Evolutionary conservation across 2,888 invertebrate genomes (phyloP).

Genomic region (Eustalomyia histrio): DNA sequence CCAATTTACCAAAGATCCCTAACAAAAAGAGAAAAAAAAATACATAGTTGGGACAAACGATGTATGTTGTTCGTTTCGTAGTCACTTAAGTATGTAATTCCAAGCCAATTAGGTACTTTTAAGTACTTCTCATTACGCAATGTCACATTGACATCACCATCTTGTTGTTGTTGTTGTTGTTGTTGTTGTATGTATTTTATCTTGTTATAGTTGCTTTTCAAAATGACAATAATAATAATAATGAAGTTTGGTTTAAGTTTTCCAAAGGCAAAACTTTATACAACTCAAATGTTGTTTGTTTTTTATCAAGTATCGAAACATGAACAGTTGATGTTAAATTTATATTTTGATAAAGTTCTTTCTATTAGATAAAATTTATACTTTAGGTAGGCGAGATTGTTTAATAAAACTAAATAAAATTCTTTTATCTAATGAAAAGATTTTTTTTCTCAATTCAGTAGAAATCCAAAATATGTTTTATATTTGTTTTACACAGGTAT

Average conservation of each 20-base stretch:
- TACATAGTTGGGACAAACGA: too few species aligned
- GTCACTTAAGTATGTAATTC: constrained; percentile 33
- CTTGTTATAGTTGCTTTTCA: neutral
- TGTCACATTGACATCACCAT: constrained; percentile 6
- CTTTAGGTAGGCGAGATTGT: too few species aligned
- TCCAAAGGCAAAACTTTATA: neutral
- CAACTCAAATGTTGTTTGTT: neutral
- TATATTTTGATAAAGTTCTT: neutral
- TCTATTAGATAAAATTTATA: too few species aligned
- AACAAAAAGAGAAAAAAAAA: too few species aligned
- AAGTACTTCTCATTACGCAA: constrained; percentile 39
- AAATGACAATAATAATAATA: constrained; percentile 9
- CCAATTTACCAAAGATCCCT: too few species aligned
- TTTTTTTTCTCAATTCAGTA: too few species aligned
- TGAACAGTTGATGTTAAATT: neutral
- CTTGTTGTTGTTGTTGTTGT: neutral
- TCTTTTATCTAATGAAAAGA: too few species aligned
- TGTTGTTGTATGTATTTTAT: neutral
- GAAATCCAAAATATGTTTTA: too few species aligned
- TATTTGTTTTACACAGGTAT: neutral
- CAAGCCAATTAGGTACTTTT: constrained; percentile 37
- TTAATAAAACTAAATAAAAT: too few species aligned
- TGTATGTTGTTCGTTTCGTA: too few species aligned
- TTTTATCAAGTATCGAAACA: neutral
- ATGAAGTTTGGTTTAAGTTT: neutral